Evolutionary conservation across 2,888 invertebrate genomes (phyloP), one percentile per base, ranked within the genome.

Genomic region (Phalangium opilio): DNA sequence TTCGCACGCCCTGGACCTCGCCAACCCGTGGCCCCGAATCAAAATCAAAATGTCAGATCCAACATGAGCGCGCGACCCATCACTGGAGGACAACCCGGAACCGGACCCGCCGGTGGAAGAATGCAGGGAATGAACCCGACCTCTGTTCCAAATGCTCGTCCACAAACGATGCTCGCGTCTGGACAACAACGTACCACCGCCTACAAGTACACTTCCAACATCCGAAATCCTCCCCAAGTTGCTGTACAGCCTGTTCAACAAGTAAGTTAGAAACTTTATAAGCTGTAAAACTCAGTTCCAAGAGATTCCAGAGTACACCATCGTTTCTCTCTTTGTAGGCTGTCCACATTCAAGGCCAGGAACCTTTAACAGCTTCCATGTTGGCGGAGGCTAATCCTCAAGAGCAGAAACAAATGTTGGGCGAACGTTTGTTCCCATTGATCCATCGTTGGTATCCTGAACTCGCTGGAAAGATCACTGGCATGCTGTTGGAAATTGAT

Each of bases 401-500:
- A 66, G 96, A 98, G 63, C 98, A 98, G 69, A 98, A 98, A 67
- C 96, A 98, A 73, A 93, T 98, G 84, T 75, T 99, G 58, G 98
- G 98, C 57, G 98, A 99, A 71, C 81, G 95, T 58, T 75, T 98
- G 53, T 98, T 90, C 81, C 96, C 96, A 17, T 77, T 95, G 56
- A 95, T 96, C 69, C 70, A 86, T 66, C 75, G 81, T 59, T 91
- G 93, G 89, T 85, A 95, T 70, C 79, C 87, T 34, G 79, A 83
- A 52, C 74, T 91, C 61, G 91, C 95, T 60, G 95, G 95, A 50
- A 96, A 96, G 71, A 93, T 98, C 59, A 96, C 96, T 58, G 96
- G 96, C 62, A 96, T 98, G 96, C 76, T 98, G 71, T 71, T 98
- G 62, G 96, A 98, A 70, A 96, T 98, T 64, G 95, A 96, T 71